These are phyloP conservation scores for Yponomeuta cagnagella DNA, from an alignment of 2,888 invertebrate genomes.

Conservation along the genomic window DNA sequence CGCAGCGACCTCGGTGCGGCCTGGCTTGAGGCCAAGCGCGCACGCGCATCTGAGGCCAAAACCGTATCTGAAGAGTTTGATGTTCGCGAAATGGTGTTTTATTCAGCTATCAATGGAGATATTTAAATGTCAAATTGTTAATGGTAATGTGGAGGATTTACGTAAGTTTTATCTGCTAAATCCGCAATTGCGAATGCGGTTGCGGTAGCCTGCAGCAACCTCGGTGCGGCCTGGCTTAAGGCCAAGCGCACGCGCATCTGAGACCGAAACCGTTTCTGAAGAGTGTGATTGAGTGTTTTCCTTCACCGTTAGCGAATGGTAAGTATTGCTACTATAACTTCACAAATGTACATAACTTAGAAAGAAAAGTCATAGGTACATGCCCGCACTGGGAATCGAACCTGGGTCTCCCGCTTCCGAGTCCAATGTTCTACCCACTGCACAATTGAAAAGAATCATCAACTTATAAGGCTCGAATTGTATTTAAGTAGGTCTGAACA, in stretches of 20 bases:
- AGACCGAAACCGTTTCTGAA: not conserved
- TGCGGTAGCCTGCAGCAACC: conserved; percentile 49
- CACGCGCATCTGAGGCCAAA: conserved; percentile 37
- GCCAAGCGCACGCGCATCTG: conserved; percentile 56
- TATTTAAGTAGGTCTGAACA: too few species aligned
- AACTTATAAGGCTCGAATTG: too few species aligned
- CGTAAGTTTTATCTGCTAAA: not conserved
- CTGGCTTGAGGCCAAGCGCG: conserved; percentile 58
- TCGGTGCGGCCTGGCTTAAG: conserved; percentile 49
- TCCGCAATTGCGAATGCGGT: conserved; percentile 40
- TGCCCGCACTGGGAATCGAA: too few species aligned
- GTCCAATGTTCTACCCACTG: too few species aligned
- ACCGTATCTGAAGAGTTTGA: not conserved
- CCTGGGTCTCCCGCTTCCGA: too few species aligned
- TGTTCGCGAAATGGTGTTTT: not conserved
- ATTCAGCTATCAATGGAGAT: not conserved
- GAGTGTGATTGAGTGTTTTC: not conserved
- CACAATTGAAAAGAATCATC: too few species aligned
- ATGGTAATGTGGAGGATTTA: not conserved
- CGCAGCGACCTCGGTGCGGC: conserved; percentile 53
- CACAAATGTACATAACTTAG: too few species aligned
- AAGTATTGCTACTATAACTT: too few species aligned
- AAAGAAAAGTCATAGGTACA: too few species aligned
- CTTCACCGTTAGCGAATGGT: too few species aligned
- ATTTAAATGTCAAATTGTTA: too few species aligned